Base-by-base conservation (phyloP, 2,797 vertebrate species). In the Anguilla anguilla region DNA sequence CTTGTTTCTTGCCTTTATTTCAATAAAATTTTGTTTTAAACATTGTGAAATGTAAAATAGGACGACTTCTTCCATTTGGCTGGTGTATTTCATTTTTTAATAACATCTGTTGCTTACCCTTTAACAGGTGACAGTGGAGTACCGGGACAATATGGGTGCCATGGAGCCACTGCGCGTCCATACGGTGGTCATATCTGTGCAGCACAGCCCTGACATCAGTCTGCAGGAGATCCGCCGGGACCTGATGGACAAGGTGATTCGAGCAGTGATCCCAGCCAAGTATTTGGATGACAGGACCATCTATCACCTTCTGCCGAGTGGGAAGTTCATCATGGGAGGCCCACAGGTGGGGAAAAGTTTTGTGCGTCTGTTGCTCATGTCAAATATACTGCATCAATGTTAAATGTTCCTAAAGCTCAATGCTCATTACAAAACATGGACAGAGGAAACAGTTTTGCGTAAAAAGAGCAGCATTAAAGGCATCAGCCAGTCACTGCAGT, bases 121-220 rank as follows among this genome's bases (percentile, higher is more conserved):
- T 17, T 82, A 84, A 86, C 87, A 96, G 96, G 95, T 96, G 53
- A 96, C 96, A 0, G 95, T 96, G 92, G 96, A 96, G 90, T 96
- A 96, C n/a, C 83, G 49, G 72, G 95, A 96, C 89, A 93, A 95
- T 89, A 89, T 79, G 61, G 96, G 96, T 0, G 94, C 94, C 74
- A 95, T 95, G 95, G 94, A 95, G 90, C 96, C 96, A 0, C 53
- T 94, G 67, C 93, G 95, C 0, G 90, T 96, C 39, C 96, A 96
- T 90, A 96, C 96, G 0, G 92, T 96, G 86, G 96, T 96, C 86
- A 95, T 96, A 88, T 96, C 96, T 0, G 95, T 96, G 0, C 96
- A 96, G 57, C 96, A 96, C 90, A 87, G 79, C 39, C 92, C 94
- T 0, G 87, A 95, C 81, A 93, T 96, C 89, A 90, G 89, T 1